A percentile compares a stretch with the other conserved stretches of the same genome.
Conservation (phyloP, 2,888 invertebrate species). For the Agrochola lychnidis region DNA sequence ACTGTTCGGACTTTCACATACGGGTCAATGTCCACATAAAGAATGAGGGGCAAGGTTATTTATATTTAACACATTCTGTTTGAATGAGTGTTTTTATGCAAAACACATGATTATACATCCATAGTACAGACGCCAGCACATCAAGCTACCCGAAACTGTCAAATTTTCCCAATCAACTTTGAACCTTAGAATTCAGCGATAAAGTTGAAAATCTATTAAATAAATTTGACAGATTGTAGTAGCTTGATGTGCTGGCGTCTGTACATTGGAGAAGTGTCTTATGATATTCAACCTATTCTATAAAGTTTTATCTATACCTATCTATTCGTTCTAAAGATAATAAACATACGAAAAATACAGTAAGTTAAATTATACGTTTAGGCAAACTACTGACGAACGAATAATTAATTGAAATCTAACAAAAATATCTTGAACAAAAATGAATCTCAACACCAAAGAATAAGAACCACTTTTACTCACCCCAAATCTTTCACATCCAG, state of each 20-base stretch:
- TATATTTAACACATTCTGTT: slow-evolving; percentile 8
- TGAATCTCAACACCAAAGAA: background rate
- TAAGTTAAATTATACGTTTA: background rate
- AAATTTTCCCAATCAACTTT: too few species aligned
- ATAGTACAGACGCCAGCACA: too few species aligned
- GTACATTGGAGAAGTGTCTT: too few species aligned
- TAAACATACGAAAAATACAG: background rate
- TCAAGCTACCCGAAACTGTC: too few species aligned
- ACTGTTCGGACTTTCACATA: slow-evolving; percentile 33
- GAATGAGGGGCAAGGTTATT: slow-evolving; percentile 34
- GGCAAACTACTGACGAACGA: background rate
- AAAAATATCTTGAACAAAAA: background rate
- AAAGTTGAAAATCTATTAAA: too few species aligned
- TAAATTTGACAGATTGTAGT: too few species aligned
- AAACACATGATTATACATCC: too few species aligned
- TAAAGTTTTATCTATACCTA: background rate
- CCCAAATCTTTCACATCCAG: slow-evolving; percentile 82
- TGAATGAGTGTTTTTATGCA: background rate
- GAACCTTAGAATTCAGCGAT: too few species aligned
- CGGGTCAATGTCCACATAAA: slow-evolving; percentile 57
- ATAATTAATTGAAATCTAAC: background rate
- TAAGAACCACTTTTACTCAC: background rate
- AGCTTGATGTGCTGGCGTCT: too few species aligned
- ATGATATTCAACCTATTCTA: too few species aligned
- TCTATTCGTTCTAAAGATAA: background rate